Evolutionary conservation across 1,140 invertebrate species (phyloP), one percentile per base, ranked within the genome.

Genomic region (Homalodisca vitripennis): DNA sequence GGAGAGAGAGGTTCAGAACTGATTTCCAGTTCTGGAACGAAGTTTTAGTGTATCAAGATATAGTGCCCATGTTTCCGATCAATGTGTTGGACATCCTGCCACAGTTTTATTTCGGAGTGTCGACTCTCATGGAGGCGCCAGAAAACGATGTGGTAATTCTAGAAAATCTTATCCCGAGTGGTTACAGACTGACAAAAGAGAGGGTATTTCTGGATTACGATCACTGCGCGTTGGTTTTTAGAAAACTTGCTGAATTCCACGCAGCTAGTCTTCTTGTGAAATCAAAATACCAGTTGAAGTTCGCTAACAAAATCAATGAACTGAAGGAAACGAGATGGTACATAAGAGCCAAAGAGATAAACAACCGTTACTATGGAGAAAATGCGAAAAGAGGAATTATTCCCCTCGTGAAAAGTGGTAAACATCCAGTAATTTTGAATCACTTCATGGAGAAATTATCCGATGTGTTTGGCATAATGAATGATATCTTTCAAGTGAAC

Each of bases 171-270:
- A 47, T 10, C 12, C 3, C 17, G 1, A 14, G 10, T 17, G 74
- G 74, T 1, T 77, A 71, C 57, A 32, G 41, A 20, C 3, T 17
- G 12, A 31, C 30, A 14, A 13, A n/a, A 34, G 22, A 30, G 20
- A 26, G n/a, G 22, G 13, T 3, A 26, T 66, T 53, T 12, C 41
- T 46, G 51, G 75, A 76, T 66, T 14, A 76, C 30, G 70, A 77
- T 0, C 80, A 80, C 53, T 70, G 74, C 27, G 20, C 73, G 1
- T 70, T 77, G 2, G 80, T 75, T 3, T 57, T 82, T 32, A 63
- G 70, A 29, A 75, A 76, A 22, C 71, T 83, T 2, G 82, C 72
- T 1, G 70, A 70, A 46, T 80, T 82, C 66, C 82, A 84, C 62
- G 79, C 75, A 0, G 69, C 73, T 3, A 78, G 76, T 3, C 80